These are phyloP conservation scores for Hypomecis punctinalis DNA, from an alignment of 2,888 invertebrate species.

Conservation along the genomic window DNA sequence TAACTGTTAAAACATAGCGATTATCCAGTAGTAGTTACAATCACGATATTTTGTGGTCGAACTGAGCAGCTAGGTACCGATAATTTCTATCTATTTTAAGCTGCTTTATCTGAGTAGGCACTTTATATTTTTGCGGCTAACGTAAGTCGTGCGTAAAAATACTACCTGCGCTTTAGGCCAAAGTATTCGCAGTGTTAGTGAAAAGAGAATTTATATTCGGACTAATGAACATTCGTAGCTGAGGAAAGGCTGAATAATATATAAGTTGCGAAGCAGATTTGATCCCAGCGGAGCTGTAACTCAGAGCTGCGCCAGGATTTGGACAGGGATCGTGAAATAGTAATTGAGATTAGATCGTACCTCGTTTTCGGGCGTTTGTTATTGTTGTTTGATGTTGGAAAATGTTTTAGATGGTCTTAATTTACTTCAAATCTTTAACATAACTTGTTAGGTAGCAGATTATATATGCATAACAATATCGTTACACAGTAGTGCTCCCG, in stretches of 20 bases:
- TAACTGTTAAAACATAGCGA: too few relatives aligned
- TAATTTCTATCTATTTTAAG: too few relatives aligned
- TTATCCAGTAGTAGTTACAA: too few relatives aligned
- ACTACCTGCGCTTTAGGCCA: conserved; percentile 44
- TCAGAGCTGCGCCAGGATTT: conserved; percentile 66
- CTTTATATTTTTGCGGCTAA: neutral
- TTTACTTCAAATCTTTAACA: neutral
- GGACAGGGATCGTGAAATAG: conserved; percentile 60
- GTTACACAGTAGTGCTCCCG: too few relatives aligned
- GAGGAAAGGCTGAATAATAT: conserved; percentile 79
- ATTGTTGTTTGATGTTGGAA: conserved; percentile 35
- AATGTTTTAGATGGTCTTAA: conserved; percentile 6
- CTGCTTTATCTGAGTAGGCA: too few relatives aligned
- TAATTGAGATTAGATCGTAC: conserved; percentile 64
- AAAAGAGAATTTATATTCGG: conserved; percentile 67
- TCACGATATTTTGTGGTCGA: too few relatives aligned
- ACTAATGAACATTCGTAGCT: conserved; percentile 79
- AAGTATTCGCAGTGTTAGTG: conserved; percentile 50
- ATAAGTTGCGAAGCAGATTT: conserved; percentile 72
- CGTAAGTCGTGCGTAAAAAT: neutral
- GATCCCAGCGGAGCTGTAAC: conserved; percentile 68
- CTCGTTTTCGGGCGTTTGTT: conserved; percentile 56
- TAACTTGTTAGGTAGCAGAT: too few relatives aligned
- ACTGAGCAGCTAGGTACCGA: too few relatives aligned
- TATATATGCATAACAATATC: too few relatives aligned